phyloP scores from a whole-genome alignment of 1,140 invertebrate genomes.

The Eurytemora carolleeae region DNA sequence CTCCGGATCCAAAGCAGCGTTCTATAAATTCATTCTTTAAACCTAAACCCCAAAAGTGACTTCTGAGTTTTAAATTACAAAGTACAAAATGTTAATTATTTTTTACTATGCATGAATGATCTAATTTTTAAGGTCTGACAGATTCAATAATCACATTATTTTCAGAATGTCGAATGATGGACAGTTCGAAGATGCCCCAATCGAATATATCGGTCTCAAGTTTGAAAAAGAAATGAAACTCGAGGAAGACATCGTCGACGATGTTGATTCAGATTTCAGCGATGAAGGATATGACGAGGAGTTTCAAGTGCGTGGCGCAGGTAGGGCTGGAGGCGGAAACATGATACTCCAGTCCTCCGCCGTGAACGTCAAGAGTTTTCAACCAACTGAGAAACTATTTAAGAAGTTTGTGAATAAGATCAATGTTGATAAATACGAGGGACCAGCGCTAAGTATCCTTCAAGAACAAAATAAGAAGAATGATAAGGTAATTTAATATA shows the following conservation, averaged over 20 bases:
- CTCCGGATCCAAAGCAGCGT: background rate
- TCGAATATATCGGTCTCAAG: no score
- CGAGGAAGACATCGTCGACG: constrained; percentile 21
- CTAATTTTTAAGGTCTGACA: no score
- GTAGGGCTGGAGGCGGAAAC: constrained; percentile 15
- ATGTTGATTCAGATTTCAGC: constrained; percentile 21
- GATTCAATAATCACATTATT: no score
- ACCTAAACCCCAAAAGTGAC: no score
- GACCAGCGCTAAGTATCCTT: constrained; percentile 24
- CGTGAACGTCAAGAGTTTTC: constrained; percentile 44
- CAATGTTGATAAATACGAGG: constrained; percentile 60
- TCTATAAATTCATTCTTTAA: background rate
- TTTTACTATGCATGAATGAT: no score
- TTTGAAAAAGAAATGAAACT: no score
- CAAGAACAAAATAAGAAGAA: background rate
- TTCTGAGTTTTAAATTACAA: no score
- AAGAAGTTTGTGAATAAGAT: constrained; percentile 59
- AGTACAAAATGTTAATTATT: no score
- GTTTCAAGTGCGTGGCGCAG: constrained; percentile 15
- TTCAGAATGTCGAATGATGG: no score
- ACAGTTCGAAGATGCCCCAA: no score
- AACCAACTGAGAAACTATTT: constrained; percentile 57
- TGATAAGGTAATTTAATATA: background rate
- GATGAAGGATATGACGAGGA: constrained; percentile 24
- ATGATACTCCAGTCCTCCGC: constrained; percentile 11